Conservation (phyloP, 2,888 invertebrate genomes). For the Tiliacea aurago region DNA sequence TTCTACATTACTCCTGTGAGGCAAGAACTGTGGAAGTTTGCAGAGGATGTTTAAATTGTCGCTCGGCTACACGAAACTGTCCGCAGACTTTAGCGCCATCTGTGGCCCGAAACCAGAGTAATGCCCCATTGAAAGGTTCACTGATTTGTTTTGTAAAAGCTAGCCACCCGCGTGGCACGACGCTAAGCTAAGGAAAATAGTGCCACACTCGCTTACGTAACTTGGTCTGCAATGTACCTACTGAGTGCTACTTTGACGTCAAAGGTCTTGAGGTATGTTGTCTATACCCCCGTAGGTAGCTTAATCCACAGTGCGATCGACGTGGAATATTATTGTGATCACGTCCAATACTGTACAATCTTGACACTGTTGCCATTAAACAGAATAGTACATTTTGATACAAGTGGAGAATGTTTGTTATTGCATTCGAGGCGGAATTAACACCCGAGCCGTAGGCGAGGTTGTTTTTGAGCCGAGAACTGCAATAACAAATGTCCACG, state of each 20-base stretch:
- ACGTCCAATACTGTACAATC: neutral
- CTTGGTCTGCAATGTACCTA: conserved; percentile 17
- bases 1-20: conserved; percentile 82
- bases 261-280: conserved; percentile 9
- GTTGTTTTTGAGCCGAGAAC: no score
- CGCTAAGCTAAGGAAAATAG: conserved; percentile 55
- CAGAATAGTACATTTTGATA: no score
- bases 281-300: neutral
- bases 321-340: neutral
- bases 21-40: conserved; percentile 80
- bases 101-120: conserved; percentile 73
- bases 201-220: conserved; percentile 25
- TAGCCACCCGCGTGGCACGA: conserved; percentile 38
- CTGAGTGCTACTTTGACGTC: conserved; percentile 36
- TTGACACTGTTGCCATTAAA: neutral
- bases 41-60: conserved; percentile 79
- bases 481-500: no score
- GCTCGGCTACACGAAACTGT: conserved; percentile 73
- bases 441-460: no score
- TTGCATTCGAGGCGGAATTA: no score
- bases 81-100: conserved; percentile 73
- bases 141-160: conserved; percentile 59
- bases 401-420: no score
- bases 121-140: conserved; percentile 71
- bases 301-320: neutral